Base-by-base conservation (phyloP, 2,888 invertebrate genomes). In the Apocheima hispidaria region DNA sequence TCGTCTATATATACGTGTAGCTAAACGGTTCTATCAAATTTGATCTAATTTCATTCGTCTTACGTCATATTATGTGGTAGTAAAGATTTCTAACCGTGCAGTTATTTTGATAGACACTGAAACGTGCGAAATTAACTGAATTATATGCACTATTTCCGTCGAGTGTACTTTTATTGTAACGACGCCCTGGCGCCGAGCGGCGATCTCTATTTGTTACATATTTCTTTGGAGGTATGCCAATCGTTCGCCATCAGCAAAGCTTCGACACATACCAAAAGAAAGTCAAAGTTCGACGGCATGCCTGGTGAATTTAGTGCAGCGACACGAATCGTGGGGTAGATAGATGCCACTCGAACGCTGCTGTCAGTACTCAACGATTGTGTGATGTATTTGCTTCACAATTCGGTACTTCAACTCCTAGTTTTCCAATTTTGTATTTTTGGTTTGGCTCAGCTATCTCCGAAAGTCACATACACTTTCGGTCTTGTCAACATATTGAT, bases 231-330 rank as follows among this genome's bases (percentile, higher is more conserved):
- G 57, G 48, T 20, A 48, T 63, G 89, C 92, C 92, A 92, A 86
- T 70, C 76, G 79, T 71, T 82, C 79, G 78, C 81, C 78, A 80
- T 78, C 77, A 74, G 74, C 72, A 70, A 77, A 76, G 72, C 78
- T 77, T 82, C 80, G 81, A 82, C 77, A 82, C 78, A 79, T 82
- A 86, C 87, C 85, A 84, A 83, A 86, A 84, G 85, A 90, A 90
- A 90, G 89, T 84, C 88, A 86, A 87, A 89, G 89, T 90, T 90
- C 87, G 88, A 85, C 83, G 86, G 84, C 86, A 82, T 82, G 72
- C 69, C 60, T 68, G 58, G 56, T 53, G 60, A 52, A 59, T 66
- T 53, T 63, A 62, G 55, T 62, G 60, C 60, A 63, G 33, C 63
- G 59, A n/a, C 67, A 60, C 67, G 36, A 30, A 14, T 26, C 33